phyloP scores from a whole-genome alignment of 2,113 vertebrate genomes.

The Toxotes jaculatrix region DNA sequence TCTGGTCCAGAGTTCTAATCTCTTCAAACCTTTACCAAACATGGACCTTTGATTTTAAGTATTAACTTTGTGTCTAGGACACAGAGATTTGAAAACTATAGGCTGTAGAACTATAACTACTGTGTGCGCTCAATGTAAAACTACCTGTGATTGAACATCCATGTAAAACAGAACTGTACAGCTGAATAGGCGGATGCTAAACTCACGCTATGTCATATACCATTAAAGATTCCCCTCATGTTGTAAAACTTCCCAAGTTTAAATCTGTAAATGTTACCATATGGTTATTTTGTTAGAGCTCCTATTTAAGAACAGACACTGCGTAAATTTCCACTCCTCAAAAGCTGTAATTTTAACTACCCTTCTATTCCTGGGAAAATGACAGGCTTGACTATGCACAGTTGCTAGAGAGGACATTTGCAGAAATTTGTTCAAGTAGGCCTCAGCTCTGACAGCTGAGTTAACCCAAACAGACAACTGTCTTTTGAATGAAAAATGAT shows the following conservation, averaged over 20 bases:
- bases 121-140: not conserved
- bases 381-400: slow-evolving; percentile 81
- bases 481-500: slow-evolving; percentile 32
- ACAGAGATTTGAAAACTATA: not conserved
- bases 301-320: slow-evolving; percentile 71
- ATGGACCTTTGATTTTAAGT: not conserved
- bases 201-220: slow-evolving; percentile 38
- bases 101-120: not conserved
- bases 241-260: slow-evolving; percentile 54
- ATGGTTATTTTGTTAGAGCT: slow-evolving; percentile 70
- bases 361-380: slow-evolving; percentile 86
- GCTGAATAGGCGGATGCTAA: slow-evolving; percentile 17
- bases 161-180: slow-evolving; percentile 11
- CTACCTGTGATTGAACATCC: not conserved
- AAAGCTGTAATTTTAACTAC: slow-evolving; percentile 86
- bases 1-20: not conserved
- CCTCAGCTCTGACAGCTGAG: slow-evolving; percentile 61
- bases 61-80: not conserved
- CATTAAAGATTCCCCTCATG: slow-evolving; percentile 68
- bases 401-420: slow-evolving; percentile 79
- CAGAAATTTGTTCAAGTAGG: slow-evolving; percentile 73
- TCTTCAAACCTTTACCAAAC: not conserved
- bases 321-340: slow-evolving; percentile 81
- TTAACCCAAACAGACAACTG: slow-evolving; percentile 43
- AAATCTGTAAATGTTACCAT: slow-evolving; percentile 79